Percentiles rank a stretch among this genome's conserved stretches.
phyloP scores from a whole-genome alignment of 1,140 invertebrate genomes.

The Heliothis subflexa region DNA sequence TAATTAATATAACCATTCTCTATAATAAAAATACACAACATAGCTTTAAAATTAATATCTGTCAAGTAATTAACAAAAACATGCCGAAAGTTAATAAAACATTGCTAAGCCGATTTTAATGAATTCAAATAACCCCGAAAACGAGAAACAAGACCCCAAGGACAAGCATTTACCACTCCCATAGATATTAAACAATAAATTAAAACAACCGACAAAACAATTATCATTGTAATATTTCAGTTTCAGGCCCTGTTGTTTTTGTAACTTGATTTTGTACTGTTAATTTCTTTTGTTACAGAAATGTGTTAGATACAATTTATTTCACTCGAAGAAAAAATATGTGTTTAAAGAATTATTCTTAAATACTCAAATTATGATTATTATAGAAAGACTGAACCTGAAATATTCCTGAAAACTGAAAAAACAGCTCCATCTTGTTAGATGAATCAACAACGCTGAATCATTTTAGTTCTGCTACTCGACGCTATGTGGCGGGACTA shows the following conservation, averaged over 20 bases:
- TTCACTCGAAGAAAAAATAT: too few relatives aligned
- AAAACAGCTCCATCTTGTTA: constrained; percentile 8
- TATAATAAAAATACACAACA: too few relatives aligned
- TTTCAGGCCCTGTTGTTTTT: background rate
- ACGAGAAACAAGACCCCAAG: background rate
- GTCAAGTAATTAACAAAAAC: too few relatives aligned
- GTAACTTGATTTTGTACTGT: background rate
- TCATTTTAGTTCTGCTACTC: constrained; percentile 4
- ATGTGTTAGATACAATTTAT: too few relatives aligned
- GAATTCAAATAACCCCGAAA: background rate
- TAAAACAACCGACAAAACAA: background rate
- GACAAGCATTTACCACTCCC: background rate
- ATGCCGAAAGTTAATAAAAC: too few relatives aligned
- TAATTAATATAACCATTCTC: too few relatives aligned
- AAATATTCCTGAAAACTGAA: background rate
- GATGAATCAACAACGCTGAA: background rate
- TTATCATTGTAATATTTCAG: constrained; percentile 4
- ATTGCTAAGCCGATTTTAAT: too few relatives aligned
- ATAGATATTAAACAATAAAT: background rate
- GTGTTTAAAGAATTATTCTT: too few relatives aligned
- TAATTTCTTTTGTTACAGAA: background rate
- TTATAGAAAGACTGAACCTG: too few relatives aligned
- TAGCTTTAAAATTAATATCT: too few relatives aligned
- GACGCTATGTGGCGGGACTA: background rate
- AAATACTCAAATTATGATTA: too few relatives aligned